Base-by-base conservation (phyloP, 2,888 invertebrate species). In the Macaria liturata region DNA sequence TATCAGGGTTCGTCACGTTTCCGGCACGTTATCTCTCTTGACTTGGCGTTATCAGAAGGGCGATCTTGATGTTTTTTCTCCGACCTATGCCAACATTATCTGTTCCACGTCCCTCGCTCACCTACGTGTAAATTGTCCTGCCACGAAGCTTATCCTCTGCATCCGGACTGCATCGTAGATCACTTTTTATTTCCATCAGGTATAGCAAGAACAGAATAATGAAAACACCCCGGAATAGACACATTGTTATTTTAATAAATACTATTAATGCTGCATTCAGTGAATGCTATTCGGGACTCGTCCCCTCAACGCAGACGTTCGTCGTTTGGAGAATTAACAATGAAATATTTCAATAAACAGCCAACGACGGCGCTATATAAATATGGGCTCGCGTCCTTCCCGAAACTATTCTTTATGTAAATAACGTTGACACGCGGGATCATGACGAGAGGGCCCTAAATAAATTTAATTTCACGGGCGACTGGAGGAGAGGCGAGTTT, bases 331-430 rank as follows among this genome's bases (percentile, higher is more conserved):
- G 85, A 87, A 87, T 89, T 89, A 88, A 91, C 88, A 88, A 89
- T 87, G 86, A 88, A 87, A 87, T 89, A 90, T 88, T 88, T 91
- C 85, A 90, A 90, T 91, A 88, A 89, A 84, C 83, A 83, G 76
- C 70, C 64, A 77, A 69, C 80, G 83, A 76, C 78, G 81, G 77
- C 76, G 81, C 80, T 86, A 80, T 81, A 85, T 88, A 91, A 91
- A 91, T 87, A 91, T 78, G 81, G 81, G 81, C 82, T 72, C 73
- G 75, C 78, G 83, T 84, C 80, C 83, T 86, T 84, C 82, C 77
- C 81, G 74, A 84, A 88, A 88, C 82, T 88, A 88, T 90, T 88
- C 81, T 86, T 83, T 86, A 83, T 86, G 87, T 87, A 89, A 90
- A 90, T 84, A 88, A 61, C 71, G 84, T 76, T 86, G 90, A 87